Evolutionary conservation across 2,113 vertebrate genomes (phyloP), one percentile per base, ranked within the genome.

Genomic region (Heptranchias perlo): DNA sequence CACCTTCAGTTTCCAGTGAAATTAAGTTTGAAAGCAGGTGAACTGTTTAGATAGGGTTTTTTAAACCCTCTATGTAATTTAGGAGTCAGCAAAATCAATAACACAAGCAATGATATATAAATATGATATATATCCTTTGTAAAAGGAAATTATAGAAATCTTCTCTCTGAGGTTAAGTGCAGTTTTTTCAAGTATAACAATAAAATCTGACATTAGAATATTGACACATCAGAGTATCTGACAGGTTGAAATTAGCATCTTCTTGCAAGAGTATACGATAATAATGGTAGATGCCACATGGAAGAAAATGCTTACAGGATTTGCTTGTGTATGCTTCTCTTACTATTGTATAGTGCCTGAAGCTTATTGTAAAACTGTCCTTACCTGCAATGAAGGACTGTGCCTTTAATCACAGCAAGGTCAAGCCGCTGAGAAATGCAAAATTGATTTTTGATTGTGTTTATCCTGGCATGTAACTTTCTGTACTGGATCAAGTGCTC

Each of bases 381-480:
- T 52, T 95, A 95, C 25, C 64, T 73, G 94, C 47, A 25, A 95
- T 69, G 94, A 95, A 52, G 10, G 10, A 69, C 65, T 95, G 6
- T 28, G 28, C 23, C 44, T 67, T 25, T 14, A 95, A 52, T 69
- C 47, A 49, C 64, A 52, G 44, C 94, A 95, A 95, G 94, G 94
- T 95, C 94, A 95, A 69, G 35, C 3, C 16, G 35, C 64, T 28
- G 28, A 73, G 44, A 61, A 89, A 49, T 69, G 47, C 39, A 73
- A 69, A 65, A 69, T 67, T 73, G 94, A 69, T 95, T 69, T 95
- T 62, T 93, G 58, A 93, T 93, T 73, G 94, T 73, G 65, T 95
- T 52, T 52, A 47, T 47, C 64, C 28, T 31, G 28, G 94, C 64
- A 95, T 25, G 16, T 95, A 69, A 69, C 23, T 14, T 47, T 69